A percentile compares a stretch with the other conserved stretches of the same genome.
Evolutionary conservation across 2,113 vertebrate species (phyloP).

Genomic region (Sprattus sprattus): DNA sequence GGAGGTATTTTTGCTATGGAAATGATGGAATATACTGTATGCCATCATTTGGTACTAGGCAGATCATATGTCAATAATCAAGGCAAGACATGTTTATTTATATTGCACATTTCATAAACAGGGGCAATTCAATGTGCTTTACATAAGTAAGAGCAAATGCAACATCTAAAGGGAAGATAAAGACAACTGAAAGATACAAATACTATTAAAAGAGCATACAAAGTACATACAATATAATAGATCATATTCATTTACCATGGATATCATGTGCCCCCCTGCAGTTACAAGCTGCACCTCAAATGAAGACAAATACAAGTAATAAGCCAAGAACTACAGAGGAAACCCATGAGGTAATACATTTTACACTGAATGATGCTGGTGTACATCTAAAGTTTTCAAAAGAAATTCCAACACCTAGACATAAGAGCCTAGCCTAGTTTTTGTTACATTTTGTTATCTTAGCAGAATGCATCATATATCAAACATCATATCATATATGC

Average conservation of each 20-base stretch:
- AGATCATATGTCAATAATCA: too few species aligned
- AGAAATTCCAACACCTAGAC: background rate
- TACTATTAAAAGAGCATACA: too few species aligned
- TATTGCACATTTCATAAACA: too few species aligned
- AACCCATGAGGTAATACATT: slow-evolving; percentile 51
- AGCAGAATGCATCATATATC: background rate
- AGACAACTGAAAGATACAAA: too few species aligned
- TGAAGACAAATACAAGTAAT: slow-evolving; percentile 50
- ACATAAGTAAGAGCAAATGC: too few species aligned
- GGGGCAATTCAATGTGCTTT: too few species aligned
- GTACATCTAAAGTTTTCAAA: background rate
- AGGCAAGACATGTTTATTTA: too few species aligned
- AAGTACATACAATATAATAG: too few species aligned
- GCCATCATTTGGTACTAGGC: background rate
- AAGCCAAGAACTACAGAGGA: slow-evolving; percentile 53
- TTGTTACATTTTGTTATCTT: background rate
- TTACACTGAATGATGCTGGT: background rate
- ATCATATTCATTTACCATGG: background rate
- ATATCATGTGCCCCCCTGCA: slow-evolving; percentile 43
- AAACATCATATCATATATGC: too few species aligned
- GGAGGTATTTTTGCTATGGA: slow-evolving; percentile 68
- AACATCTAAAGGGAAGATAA: too few species aligned
- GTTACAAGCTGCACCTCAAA: slow-evolving; percentile 67
- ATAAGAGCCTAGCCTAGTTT: background rate
- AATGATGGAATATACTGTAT: background rate